Conservation (phyloP, 2,888 invertebrate genomes). For the Amiota mariae region DNA sequence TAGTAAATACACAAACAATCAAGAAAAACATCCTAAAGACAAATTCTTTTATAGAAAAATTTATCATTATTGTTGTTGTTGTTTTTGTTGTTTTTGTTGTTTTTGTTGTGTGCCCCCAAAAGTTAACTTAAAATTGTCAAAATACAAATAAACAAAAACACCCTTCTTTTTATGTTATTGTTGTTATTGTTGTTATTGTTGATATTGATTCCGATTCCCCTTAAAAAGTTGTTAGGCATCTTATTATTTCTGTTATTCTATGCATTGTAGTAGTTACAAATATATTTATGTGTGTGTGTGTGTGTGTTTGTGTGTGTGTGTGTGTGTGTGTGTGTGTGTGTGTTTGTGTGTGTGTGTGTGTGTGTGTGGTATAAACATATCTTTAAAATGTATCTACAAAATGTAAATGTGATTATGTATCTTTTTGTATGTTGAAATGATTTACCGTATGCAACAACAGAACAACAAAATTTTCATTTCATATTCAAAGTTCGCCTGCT, state of each 20-base stretch:
- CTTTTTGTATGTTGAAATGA: slow-evolving; percentile 1
- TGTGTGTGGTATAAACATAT: too few species aligned
- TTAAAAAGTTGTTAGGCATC: background rate
- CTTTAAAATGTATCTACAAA: too few species aligned
- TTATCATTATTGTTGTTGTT: too few species aligned
- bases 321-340: too few species aligned
- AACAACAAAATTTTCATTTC: slow-evolving; percentile 7
- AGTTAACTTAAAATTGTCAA: slow-evolving; percentile 6
- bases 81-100: too few species aligned
- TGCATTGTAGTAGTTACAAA: background rate
- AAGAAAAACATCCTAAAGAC: too few species aligned
- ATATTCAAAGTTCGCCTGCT: background rate
- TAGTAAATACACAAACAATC: too few species aligned
- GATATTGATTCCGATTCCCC: background rate
- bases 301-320: too few species aligned
- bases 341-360: too few species aligned
- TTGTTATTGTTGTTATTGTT: too few species aligned
- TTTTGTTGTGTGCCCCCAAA: background rate
- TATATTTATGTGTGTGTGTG: too few species aligned
- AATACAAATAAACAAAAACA: background rate
- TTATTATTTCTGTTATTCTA: background rate
- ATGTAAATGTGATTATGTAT: background rate
- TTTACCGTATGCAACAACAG: background rate
- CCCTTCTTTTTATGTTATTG: slow-evolving; percentile 5
- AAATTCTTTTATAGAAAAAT: too few species aligned